Base-by-base conservation (phyloP, 2,888 invertebrate species). In the Brassicogethes aeneus region DNA sequence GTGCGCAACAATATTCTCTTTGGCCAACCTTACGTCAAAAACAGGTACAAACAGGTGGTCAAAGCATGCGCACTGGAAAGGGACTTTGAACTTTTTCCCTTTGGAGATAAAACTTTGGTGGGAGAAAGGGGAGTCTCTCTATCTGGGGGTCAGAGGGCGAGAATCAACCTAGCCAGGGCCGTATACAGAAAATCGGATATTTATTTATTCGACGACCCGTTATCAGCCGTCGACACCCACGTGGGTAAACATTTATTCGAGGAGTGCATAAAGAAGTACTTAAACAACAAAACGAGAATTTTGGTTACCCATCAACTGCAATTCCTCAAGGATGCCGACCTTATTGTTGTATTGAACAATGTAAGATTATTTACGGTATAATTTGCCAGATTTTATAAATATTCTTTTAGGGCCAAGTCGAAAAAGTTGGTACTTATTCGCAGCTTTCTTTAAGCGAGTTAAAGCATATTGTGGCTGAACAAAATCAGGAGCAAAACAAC, bases 241-340 rank as follows among this genome's bases (percentile, higher is more conserved):
- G 87, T 89, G 8, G 81, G 82, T 1, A 76, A 79, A 44, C 81
- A 84, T 61, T 67, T 89, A 7, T 86, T 87, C 56, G 77, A 85
- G 37, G 75, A 83, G 64, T 88, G 85, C 37, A 79, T 86, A 39
- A 68, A 68, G 12, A 68, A 71, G 2, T 69, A 71, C 44, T 56
- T 76, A 46, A 65, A 70, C 3, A 69, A 78, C 44, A 78, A 82
- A 59, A 84, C 86, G 1, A 72, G 85, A 30, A 76, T 91, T 48
- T 73, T 91, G 12, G 85, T 88, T 43, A 91, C 91, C 0, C 90
- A 92, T 65, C 90, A 91, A 61, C 68, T 88, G 33, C 90, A 91
- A 59, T 85, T 83, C 55, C 71, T 85, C 32, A 77, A 77, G 52
- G 59, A 72, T 15, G 82, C 79, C 1, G 80, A 85, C 62, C 70